phyloP scores from a whole-genome alignment of 2,797 vertebrate genomes.

The Centroberyx gerrardi region DNA sequence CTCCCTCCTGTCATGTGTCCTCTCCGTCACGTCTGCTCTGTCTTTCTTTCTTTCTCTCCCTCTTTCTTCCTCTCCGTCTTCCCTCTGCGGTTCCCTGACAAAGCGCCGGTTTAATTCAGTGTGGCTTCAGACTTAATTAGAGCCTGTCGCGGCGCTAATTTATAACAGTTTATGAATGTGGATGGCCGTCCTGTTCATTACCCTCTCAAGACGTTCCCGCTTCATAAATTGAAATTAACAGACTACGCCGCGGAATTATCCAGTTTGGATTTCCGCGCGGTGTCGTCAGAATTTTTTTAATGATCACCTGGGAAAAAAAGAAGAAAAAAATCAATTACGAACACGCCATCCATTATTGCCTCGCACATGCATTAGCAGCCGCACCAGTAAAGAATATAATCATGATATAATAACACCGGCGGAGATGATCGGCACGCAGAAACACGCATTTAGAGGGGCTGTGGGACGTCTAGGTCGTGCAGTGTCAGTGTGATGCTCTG shows the following conservation, averaged over 20 bases:
- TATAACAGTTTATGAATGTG: slow-evolving; percentile 49
- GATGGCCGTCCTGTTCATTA: slow-evolving; percentile 57
- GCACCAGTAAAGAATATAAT: neutral
- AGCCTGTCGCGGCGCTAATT: slow-evolving; percentile 56
- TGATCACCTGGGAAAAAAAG: slow-evolving; percentile 14
- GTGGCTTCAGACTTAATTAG: slow-evolving; percentile 64
- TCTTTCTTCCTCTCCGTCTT: too few relatives aligned
- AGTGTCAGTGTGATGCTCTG: slow-evolving; percentile 19
- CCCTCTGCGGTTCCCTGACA: slow-evolving; percentile 27
- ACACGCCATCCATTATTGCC: slow-evolving; percentile 2
- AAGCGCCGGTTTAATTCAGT: slow-evolving; percentile 47
- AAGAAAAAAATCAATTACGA: slow-evolving; percentile 16
- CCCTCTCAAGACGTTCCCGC: slow-evolving; percentile 42
- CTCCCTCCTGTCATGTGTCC: slow-evolving; percentile 35
- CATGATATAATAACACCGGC: neutral
- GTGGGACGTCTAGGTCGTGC: slow-evolving; percentile 4
- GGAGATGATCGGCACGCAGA: neutral
- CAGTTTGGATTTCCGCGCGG: slow-evolving; percentile 38
- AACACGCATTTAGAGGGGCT: slow-evolving; percentile 21
- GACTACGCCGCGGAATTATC: slow-evolving; percentile 24
- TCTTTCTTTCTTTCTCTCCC: neutral
- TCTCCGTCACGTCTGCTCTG: slow-evolving; percentile 22
- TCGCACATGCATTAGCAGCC: slow-evolving; percentile 21
- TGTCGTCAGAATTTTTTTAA: slow-evolving; percentile 32
- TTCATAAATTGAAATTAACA: slow-evolving; percentile 51